Base-by-base conservation (phyloP, 2,888 invertebrate species). In the Euproctis similis region DNA sequence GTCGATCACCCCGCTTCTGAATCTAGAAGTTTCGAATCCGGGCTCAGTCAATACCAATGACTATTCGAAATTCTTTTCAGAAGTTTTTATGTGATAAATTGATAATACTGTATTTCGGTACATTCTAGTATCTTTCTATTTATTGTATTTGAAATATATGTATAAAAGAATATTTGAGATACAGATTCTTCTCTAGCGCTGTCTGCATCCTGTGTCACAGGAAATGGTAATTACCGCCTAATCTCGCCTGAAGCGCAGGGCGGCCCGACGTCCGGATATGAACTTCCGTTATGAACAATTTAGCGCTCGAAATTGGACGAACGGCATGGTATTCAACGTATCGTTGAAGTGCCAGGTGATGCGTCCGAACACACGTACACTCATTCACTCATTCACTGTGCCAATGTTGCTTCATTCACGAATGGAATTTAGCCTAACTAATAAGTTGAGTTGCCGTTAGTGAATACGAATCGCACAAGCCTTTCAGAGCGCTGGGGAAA, bases 201-300 rank as follows among this genome's bases (percentile, higher is more conserved):
- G 73, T 70, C 76, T 71, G 60, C 80, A 66, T 78, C 78, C 77
- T 73, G 71, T 73, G 74, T 63, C 61, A 66, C 72, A 62, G 86
- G 86, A 86, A 85, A 85, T 84, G 73, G 82, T 86, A 85, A 86
- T 86, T 86, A 86, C 85, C 84, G 85, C 75, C 82, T 85, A 86
- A 86, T 86, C 85, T 85, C 77, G 76, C 77, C 71, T 57, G 75
- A 61, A 82, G 82, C 82, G 81, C 63, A 67, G 74, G 67, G 66
- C 73, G 75, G 73, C 77, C 64, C 73, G 77, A 58, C 78, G 77
- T 78, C 90, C 91, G 92, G 92, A 92, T 91, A 92, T 92, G 91
- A 92, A 90, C 89, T 90, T 90, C 90, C 91, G 91, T 90, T 91
- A 89, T 90, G 91, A 90, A 92, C 90, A 91, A 91, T 92, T 92